Percentiles rank a stretch among this genome's conserved stretches.
Conservation (phyloP, 2,797 vertebrate species). For the Gymnothorax javanicus region DNA sequence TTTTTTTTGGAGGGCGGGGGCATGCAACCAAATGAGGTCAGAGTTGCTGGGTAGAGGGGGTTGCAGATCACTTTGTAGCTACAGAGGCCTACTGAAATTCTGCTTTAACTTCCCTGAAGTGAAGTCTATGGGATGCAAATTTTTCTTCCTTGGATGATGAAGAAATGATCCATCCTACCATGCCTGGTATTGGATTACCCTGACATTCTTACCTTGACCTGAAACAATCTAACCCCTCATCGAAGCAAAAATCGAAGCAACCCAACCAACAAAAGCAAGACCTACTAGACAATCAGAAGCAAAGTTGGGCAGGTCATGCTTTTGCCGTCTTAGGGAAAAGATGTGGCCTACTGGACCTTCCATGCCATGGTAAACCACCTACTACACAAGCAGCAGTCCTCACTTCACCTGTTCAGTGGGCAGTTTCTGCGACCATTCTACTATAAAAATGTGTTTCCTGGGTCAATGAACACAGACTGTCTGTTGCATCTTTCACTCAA, state of each 20-base stretch:
- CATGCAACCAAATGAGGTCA: not conserved
- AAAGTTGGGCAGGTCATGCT: too few relatives aligned
- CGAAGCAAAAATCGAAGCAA: too few relatives aligned
- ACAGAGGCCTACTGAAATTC: constrained; percentile 11
- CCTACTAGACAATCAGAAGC: too few relatives aligned
- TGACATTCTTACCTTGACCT: too few relatives aligned
- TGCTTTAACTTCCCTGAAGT: not conserved
- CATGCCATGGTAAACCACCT: not conserved
- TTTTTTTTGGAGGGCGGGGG: not conserved
- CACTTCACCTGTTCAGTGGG: not conserved
- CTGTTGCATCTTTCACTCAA: not conserved
- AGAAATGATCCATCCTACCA: too few relatives aligned
- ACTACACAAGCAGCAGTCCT: not conserved
- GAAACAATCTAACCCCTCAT: too few relatives aligned
- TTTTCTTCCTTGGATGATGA: too few relatives aligned
- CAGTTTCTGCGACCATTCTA: not conserved
- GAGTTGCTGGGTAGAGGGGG: constrained; percentile 1
- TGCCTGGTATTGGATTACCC: too few relatives aligned
- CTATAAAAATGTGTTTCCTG: constrained; percentile 1
- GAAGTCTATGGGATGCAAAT: not conserved
- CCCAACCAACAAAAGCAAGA: too few relatives aligned
- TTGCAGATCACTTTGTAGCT: constrained; percentile 22
- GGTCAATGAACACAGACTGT: not conserved
- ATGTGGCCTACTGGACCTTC: not conserved
- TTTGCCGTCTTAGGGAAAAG: too few relatives aligned